A percentile compares a stretch with the other conserved stretches of the same genome.
Evolutionary conservation across 64 coral and sea anemone genomes (phyloP).

Genomic region (Platygyra sinensis): DNA sequence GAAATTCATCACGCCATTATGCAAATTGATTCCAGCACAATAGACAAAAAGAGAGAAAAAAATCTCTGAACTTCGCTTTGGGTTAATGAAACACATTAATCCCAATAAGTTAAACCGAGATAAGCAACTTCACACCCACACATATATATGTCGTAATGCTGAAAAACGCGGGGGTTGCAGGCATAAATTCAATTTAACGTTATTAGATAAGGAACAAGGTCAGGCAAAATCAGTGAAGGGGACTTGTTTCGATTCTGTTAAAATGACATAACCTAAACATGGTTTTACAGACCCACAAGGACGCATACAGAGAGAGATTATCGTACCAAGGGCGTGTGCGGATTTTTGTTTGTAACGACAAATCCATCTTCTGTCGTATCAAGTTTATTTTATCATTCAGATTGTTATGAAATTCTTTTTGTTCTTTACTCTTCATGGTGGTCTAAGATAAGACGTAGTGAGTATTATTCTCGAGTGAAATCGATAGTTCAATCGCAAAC

Average conservation of each 20-base stretch:
- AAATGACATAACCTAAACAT: background rate
- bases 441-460: background rate
- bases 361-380: background rate
- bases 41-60: background rate
- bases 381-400: background rate
- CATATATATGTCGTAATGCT: background rate
- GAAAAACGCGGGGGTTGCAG: background rate
- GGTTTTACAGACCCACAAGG: background rate
- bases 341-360: background rate
- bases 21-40: background rate
- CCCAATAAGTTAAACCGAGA: background rate
- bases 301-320: too few relatives aligned
- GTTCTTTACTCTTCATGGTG: background rate
- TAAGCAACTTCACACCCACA: constrained; percentile 1
- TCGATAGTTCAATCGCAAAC: background rate
- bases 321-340: too few relatives aligned
- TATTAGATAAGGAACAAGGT: background rate
- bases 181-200: background rate
- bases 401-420: background rate
- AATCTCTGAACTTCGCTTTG: background rate
- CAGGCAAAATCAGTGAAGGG: background rate
- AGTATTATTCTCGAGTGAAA: background rate
- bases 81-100: background rate
- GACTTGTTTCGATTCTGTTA: background rate
- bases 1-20: too few relatives aligned